Evolutionary conservation across 2,797 vertebrate genomes (phyloP).

Genomic region (Oryzias sinensis): DNA sequence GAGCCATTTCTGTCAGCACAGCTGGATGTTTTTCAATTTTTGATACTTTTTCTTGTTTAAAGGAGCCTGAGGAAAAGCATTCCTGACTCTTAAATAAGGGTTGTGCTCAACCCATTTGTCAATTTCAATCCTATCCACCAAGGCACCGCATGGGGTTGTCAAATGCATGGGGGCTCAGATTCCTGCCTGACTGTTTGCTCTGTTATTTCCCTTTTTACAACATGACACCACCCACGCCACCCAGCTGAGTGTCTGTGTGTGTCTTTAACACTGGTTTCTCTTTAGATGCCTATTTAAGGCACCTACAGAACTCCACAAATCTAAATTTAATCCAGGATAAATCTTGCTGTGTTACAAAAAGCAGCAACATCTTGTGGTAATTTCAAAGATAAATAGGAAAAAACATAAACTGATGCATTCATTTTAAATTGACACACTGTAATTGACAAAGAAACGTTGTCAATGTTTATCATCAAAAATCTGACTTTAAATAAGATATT

Average conservation of each 20-base stretch:
- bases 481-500: too few relatives aligned
- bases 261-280: neutral
- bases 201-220: conserved; percentile 1
- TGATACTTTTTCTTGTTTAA: neutral
- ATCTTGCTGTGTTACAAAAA: conserved; percentile 1
- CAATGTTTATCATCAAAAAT: too few relatives aligned
- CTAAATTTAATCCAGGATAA: neutral
- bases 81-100: neutral
- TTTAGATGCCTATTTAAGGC: neutral
- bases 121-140: neutral
- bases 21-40: neutral
- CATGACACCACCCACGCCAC: conserved; percentile 1
- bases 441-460: too few relatives aligned
- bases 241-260: neutral
- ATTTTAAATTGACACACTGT: neutral
- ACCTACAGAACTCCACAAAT: conserved; percentile 4
- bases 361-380: neutral
- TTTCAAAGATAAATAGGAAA: neutral
- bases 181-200: neutral
- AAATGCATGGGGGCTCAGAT: neutral
- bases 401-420: neutral
- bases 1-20: neutral
- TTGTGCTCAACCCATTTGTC: neutral
- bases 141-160: neutral
- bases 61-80: neutral